Evolutionary conservation across 2,888 invertebrate genomes (phyloP).

Genomic region (Drosophila sordidula): DNA sequence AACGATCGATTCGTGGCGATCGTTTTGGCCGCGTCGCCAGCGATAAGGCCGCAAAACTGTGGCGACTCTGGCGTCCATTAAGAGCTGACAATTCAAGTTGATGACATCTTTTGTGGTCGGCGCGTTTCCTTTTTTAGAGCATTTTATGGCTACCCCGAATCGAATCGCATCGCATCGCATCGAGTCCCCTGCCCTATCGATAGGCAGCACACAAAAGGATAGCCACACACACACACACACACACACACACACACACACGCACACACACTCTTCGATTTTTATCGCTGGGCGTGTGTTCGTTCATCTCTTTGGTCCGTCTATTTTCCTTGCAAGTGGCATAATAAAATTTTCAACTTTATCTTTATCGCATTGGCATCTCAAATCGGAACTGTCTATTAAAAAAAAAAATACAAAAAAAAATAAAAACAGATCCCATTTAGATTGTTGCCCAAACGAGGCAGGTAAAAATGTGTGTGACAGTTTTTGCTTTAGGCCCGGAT

Average conservation of each 20-base stretch:
- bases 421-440: constrained; percentile 42
- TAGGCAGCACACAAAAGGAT: constrained; percentile 50
- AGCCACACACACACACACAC: constrained; percentile 24
- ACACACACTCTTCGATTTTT: constrained; percentile 46
- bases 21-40: constrained; percentile 2
- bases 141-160: constrained; percentile 45
- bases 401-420: constrained; percentile 7
- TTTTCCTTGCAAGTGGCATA: constrained; percentile 16
- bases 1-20: constrained; percentile 36
- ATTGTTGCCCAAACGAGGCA: constrained; percentile 9
- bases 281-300: constrained; percentile 56
- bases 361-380: constrained; percentile 60
- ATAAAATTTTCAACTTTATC: constrained; percentile 76
- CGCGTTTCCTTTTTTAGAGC: constrained; percentile 47
- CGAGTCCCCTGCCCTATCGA: constrained; percentile 15
- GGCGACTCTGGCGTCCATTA: constrained; percentile 38
- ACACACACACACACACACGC: constrained; percentile 6
- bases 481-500: not conserved
- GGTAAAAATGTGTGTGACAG: not conserved
- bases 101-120: constrained; percentile 75
- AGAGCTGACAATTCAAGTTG: constrained; percentile 72
- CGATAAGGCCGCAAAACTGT: not conserved
- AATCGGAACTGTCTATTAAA: constrained; percentile 77
- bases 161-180: not conserved
- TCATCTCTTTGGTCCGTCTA: constrained; percentile 13